Evolutionary conservation across 2,797 vertebrate genomes (phyloP).

Genomic region (Notolabrus celidotus): DNA sequence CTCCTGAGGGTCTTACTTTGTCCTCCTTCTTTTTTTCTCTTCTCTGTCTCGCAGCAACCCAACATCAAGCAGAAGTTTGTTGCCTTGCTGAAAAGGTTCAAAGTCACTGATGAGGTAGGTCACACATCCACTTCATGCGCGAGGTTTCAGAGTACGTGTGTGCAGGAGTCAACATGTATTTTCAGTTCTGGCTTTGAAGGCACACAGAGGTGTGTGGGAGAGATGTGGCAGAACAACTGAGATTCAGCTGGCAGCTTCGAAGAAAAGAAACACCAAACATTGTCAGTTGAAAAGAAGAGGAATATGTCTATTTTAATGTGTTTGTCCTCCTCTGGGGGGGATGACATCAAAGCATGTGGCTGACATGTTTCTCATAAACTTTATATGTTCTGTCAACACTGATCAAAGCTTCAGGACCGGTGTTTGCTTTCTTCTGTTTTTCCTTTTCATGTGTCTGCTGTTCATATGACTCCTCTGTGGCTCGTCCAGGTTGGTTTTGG

Average conservation of each 20-base stretch:
- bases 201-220: conserved; percentile 34
- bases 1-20: conserved; percentile 5
- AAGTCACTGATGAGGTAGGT: conserved; percentile 95
- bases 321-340: conserved; percentile 5
- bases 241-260: conserved; percentile 32
- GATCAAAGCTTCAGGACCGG: not conserved
- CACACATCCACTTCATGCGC: not conserved
- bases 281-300: conserved; percentile 47
- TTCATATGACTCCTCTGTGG: not conserved
- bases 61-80: conserved; percentile 99
- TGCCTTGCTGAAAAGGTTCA: conserved; percentile 95
- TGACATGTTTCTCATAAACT: not conserved
- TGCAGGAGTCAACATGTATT: conserved; percentile 15
- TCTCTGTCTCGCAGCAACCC: conserved; percentile 85
- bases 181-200: conserved; percentile 30
- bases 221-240: conserved; percentile 46
- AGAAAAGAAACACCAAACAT: conserved; percentile 13
- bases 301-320: conserved; percentile 13
- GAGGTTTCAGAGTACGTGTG: not conserved
- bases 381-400: not conserved
- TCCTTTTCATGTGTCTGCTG: not conserved
- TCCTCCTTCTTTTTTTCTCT: not conserved
- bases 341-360: not conserved
- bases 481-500: conserved; percentile 89
- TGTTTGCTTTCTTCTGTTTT: too few species aligned